These are phyloP conservation scores for Sebastes taczanowskii DNA, from an alignment of 2,797 vertebrate genomes.

Conservation along the genomic window DNA sequence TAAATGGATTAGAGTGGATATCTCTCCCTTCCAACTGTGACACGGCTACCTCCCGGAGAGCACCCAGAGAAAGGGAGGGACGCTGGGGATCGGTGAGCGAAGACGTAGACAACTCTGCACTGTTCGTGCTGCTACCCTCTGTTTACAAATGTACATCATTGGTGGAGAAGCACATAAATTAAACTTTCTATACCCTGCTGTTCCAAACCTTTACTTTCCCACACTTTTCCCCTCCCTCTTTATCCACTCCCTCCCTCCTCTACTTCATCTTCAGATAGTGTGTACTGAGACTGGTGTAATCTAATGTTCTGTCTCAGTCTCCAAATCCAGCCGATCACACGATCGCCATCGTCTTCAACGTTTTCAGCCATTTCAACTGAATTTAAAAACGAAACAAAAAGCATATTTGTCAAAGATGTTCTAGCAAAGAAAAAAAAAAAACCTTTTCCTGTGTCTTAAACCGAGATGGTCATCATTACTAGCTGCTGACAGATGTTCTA, in stretches of 20 bases:
- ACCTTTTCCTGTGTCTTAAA: constrained; percentile 81
- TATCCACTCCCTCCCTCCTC: neutral
- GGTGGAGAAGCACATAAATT: constrained; percentile 70
- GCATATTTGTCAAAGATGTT: constrained; percentile 66
- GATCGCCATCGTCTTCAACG: constrained; percentile 23
- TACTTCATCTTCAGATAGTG: constrained; percentile 34
- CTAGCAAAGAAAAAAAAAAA: constrained; percentile 56
- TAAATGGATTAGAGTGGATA: constrained; percentile 53
- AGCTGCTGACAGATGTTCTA: constrained; percentile 81
- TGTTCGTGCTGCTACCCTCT: constrained; percentile 59
- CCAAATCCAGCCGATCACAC: constrained; percentile 48
- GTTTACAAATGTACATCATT: constrained; percentile 76
- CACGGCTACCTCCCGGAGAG: constrained; percentile 66
- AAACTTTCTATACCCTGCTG: constrained; percentile 49
- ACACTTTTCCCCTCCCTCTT: neutral
- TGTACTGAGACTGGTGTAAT: constrained; percentile 67
- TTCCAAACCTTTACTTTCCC: constrained; percentile 23
- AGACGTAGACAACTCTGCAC: constrained; percentile 41
- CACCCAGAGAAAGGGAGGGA: constrained; percentile 28
- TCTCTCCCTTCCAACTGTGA: constrained; percentile 68
- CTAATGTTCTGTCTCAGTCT: constrained; percentile 59
- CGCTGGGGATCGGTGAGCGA: constrained; percentile 2
- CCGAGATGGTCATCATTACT: constrained; percentile 71
- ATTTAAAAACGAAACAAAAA: constrained; percentile 44
- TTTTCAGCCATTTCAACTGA: constrained; percentile 51